Percentiles rank a stretch among this genome's conserved stretches.
phyloP scores from a whole-genome alignment of 2,888 invertebrate species.

The Malachius bipustulatus region DNA sequence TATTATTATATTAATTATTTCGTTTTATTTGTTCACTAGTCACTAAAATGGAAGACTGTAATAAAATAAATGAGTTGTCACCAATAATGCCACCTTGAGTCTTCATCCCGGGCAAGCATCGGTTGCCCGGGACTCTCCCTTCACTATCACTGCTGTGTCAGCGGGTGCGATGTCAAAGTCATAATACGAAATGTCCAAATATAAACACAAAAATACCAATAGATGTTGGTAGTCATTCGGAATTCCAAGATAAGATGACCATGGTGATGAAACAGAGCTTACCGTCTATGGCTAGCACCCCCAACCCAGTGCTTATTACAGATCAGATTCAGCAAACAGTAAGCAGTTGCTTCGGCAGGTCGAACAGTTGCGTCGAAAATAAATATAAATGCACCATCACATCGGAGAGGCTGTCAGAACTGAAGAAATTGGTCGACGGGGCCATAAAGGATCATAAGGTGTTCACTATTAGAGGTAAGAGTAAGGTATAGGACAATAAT shows the following conservation, averaged over 20 bases:
- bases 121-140: too few relatives aligned
- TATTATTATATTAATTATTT: too few relatives aligned
- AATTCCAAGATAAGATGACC: constrained; percentile 9
- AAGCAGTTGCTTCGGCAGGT: constrained; percentile 21
- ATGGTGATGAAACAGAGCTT: too few relatives aligned
- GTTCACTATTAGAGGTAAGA: constrained; percentile 49
- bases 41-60: too few relatives aligned
- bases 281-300: constrained; percentile 20
- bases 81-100: too few relatives aligned
- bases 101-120: background rate
- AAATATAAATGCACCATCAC: constrained; percentile 44
- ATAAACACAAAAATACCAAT: too few relatives aligned
- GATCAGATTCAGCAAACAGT: constrained; percentile 23
- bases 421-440: constrained; percentile 51
- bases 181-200: too few relatives aligned
- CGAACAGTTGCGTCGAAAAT: constrained; percentile 25
- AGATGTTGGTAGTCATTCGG: constrained; percentile 8
- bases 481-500: too few relatives aligned
- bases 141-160: too few relatives aligned
- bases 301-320: constrained; percentile 14
- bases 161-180: too few relatives aligned
- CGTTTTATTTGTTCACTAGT: too few relatives aligned
- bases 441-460: constrained; percentile 54
- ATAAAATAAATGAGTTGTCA: too few relatives aligned
- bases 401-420: constrained; percentile 50